Conservation (phyloP, 2,888 invertebrate genomes). For the Epistrophe eligans region DNA sequence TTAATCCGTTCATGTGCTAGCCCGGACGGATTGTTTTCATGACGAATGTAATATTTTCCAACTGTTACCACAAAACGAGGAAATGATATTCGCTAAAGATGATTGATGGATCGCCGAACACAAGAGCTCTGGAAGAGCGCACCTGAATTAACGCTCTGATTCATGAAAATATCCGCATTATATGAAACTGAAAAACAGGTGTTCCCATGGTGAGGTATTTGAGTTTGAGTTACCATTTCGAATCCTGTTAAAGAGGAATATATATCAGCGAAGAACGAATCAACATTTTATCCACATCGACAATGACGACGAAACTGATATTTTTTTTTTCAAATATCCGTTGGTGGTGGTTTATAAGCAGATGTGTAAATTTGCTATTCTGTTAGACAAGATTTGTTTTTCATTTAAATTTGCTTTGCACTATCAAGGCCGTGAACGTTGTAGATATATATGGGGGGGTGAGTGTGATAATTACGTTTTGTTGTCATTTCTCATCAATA, state of each 20-base stretch:
- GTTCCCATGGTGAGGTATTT: slow-evolving; percentile 2
- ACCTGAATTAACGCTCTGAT: slow-evolving; percentile 68
- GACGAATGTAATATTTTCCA: slow-evolving; percentile 72
- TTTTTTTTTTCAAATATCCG: not conserved
- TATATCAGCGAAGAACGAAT: slow-evolving; percentile 42
- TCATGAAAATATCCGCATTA: slow-evolving; percentile 61
- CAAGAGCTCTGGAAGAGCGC: slow-evolving; percentile 51
- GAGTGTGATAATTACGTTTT: not conserved
- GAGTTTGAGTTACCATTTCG: not conserved
- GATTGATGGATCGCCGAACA: slow-evolving; percentile 68
- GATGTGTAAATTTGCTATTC: slow-evolving; percentile 46
- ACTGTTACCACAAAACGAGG: slow-evolving; percentile 74
- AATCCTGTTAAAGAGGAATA: slow-evolving; percentile 22
- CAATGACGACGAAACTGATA: slow-evolving; percentile 19
- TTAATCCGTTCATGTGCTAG: slow-evolving; percentile 18
- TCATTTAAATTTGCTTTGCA: slow-evolving; percentile 53
- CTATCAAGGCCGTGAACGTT: not conserved
- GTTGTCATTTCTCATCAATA: not conserved
- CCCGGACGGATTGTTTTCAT: slow-evolving; percentile 51
- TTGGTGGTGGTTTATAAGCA: slow-evolving; percentile 1
- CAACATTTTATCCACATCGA: slow-evolving; percentile 32
- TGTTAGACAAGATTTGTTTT: slow-evolving; percentile 47
- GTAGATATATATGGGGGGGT: not conserved
- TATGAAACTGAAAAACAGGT: slow-evolving; percentile 52
- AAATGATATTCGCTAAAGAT: slow-evolving; percentile 73